Conservation (phyloP, 1,140 invertebrate genomes). For the Musca vetustissima region DNA sequence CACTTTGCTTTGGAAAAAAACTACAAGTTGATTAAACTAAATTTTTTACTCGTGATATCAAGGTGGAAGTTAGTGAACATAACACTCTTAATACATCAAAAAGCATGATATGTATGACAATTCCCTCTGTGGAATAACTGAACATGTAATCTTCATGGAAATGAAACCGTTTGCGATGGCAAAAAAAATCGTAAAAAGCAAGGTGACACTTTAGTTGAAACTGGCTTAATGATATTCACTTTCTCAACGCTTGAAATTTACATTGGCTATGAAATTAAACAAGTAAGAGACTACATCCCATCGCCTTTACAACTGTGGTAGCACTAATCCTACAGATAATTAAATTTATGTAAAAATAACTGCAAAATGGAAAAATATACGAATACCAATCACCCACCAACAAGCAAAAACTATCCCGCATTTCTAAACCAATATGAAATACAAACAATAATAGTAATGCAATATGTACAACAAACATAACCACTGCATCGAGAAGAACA, state of each 20-base stretch:
- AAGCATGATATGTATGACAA: slow-evolving; percentile 27
- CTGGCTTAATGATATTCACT: no score
- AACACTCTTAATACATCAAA: slow-evolving; percentile 12
- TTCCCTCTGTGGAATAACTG: slow-evolving; percentile 14
- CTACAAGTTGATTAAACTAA: no score
- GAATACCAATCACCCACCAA: slow-evolving; percentile 19
- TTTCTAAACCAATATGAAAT: slow-evolving; percentile 25
- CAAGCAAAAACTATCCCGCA: slow-evolving; percentile 24
- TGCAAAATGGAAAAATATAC: slow-evolving; percentile 7
- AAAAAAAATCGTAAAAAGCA: no score
- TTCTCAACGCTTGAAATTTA: no score
- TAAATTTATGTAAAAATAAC: slow-evolving; percentile 1
- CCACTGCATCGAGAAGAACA: no score
- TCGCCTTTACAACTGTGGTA: no score
- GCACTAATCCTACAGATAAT: background rate
- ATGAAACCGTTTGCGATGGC: slow-evolving; percentile 28
- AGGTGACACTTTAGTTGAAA: no score
- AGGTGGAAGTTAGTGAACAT: no score
- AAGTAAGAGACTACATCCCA: no score
- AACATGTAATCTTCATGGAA: slow-evolving; percentile 25
- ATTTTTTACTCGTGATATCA: no score
- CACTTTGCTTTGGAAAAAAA: no score
- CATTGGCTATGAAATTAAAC: slow-evolving; percentile 13
- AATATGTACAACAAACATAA: background rate
- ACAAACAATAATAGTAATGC: slow-evolving; percentile 22